phyloP scores from a whole-genome alignment of 2,888 invertebrate species.

The Epicampocera succincta region DNA sequence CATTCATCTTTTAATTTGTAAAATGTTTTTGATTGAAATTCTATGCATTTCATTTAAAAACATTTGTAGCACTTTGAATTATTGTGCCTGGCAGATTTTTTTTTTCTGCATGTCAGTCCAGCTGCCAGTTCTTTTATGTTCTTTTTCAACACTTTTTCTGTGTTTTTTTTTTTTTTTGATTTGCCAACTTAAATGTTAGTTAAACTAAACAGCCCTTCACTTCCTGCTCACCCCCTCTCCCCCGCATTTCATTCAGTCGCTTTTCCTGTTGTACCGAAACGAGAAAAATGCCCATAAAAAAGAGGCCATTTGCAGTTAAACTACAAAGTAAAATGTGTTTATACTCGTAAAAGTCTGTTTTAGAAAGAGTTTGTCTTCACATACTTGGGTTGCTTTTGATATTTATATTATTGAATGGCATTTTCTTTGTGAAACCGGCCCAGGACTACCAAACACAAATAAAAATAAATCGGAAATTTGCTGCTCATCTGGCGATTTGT shows the following conservation, averaged over 20 bases:
- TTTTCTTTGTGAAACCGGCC: too few species aligned
- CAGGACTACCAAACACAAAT: too few species aligned
- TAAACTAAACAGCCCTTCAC: not conserved
- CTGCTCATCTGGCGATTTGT: too few species aligned
- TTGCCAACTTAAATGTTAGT: slow-evolving; percentile 7
- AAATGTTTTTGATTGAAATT: slow-evolving; percentile 67
- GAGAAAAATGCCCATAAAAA: slow-evolving; percentile 39
- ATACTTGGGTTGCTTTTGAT: slow-evolving; percentile 27
- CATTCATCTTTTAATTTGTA: slow-evolving; percentile 62
- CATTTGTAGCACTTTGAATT: slow-evolving; percentile 48
- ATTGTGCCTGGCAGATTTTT: slow-evolving; percentile 11
- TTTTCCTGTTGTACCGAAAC: not conserved
- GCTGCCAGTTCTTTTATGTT: slow-evolving; percentile 41
- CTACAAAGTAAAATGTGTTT: slow-evolving; percentile 7
- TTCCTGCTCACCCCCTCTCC: not conserved
- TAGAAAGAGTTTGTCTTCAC: not conserved
- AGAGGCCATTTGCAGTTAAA: slow-evolving; percentile 2
- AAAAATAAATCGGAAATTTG: too few species aligned
- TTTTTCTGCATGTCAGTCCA: slow-evolving; percentile 7
- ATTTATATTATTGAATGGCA: slow-evolving; percentile 47
- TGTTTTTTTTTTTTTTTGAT: slow-evolving; percentile 10
- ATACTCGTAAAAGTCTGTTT: not conserved
- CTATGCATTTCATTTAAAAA: slow-evolving; percentile 59
- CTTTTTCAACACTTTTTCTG: slow-evolving; percentile 25
- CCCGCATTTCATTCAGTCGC: not conserved